Base-by-base conservation (phyloP, 2,797 vertebrate genomes). In the Pangasius djambal region DNA sequence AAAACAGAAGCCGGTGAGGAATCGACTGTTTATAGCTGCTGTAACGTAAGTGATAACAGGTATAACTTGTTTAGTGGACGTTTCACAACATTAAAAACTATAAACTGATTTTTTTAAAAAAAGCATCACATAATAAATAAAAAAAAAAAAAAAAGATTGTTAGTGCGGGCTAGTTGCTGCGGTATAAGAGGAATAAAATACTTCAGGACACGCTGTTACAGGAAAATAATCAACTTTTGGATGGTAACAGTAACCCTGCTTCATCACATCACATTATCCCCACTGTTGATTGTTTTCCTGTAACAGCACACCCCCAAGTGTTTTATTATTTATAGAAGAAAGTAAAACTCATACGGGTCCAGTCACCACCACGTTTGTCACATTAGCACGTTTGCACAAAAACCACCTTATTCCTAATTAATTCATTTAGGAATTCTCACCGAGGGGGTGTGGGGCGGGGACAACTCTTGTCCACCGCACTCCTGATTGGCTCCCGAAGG, bases 401-500 rank as follows among this genome's bases (percentile, higher is more conserved):
- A 25, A 12, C 18, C 37, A 48, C 13, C 40, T 75, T 28, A 75
- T 28, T 28, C 8, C 3, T 44, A n/a, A 28, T 4, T 13, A 0
- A 48, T 75, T 77, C 44, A 31, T 79, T 55, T 20, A 37, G 28
- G 13, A 34, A 18, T 88, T 85, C 92, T 86, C 91, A 99, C 99
- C 92, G 95, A 94, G 96, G 96, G 86, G 96, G 94, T 86, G 96
- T 92, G 6, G 97, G 96, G 88, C 98, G 95, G 0, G 98, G 98
- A 93, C 98, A 99, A 93, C 98, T 99, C 94, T 97, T 99, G 92
- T 99, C 98, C 93, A 99, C 98, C 44, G 97, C 98, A 0, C 96
- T 99, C 86, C 98, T 98, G 93, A 99, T 97, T 31, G 98, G 98
- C 50, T 99, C 98, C 4, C 98, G 97, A 86, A 99, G 96, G 91